phyloP scores from a whole-genome alignment of 2,797 vertebrate genomes.

The Platalea minor region DNA sequence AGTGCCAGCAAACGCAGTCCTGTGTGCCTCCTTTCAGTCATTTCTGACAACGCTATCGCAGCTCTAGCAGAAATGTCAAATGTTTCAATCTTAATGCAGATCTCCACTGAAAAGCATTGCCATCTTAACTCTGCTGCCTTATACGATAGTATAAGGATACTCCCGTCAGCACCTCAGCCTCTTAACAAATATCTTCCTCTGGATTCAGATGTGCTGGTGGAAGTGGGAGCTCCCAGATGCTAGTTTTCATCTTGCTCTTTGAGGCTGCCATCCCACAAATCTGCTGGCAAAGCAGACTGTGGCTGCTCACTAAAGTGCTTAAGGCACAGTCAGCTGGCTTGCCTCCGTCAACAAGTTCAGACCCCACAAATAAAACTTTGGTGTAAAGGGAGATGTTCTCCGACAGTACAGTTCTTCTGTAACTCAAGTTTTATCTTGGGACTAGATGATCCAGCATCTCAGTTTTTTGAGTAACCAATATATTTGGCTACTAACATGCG shows the following conservation, averaged over 20 bases:
- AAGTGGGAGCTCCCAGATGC: neutral
- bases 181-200: neutral
- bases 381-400: neutral
- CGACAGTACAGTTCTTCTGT: neutral
- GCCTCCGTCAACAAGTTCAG: neutral
- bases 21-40: neutral
- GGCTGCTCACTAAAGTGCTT: neutral
- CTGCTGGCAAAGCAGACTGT: neutral
- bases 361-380: neutral
- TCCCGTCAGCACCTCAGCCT: neutral
- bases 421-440: neutral
- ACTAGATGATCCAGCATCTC: neutral
- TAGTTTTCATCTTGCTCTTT: neutral
- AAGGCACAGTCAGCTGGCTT: neutral
- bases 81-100: neutral
- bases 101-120: neutral
- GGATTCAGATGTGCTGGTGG: neutral
- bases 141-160: neutral
- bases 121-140: neutral
- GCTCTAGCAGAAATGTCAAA: neutral
- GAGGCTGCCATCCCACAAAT: neutral
- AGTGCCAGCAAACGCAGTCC: neutral
- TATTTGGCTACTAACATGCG: neutral
- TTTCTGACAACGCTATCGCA: neutral
- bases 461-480: neutral